These are phyloP conservation scores for Arothron firmamentum DNA, from an alignment of 2,113 vertebrate genomes.

Conservation along the genomic window DNA sequence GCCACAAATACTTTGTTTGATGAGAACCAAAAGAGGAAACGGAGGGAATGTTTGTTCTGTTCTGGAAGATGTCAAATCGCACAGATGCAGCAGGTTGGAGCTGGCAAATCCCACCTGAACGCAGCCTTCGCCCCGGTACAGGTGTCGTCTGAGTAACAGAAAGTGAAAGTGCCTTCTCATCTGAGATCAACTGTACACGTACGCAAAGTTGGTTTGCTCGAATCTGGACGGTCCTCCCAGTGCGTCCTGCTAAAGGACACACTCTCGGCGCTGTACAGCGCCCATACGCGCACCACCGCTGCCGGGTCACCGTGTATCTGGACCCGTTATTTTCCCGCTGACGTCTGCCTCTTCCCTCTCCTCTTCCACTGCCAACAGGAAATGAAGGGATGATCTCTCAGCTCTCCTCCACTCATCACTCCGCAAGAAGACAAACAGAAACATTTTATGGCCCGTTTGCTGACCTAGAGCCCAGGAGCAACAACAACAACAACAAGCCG, in stretches of 20 bases:
- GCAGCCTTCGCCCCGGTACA: conserved; percentile 38
- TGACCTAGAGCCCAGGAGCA: conserved; percentile 48
- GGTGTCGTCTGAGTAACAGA: conserved; percentile 14
- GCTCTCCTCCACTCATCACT: conserved; percentile 45
- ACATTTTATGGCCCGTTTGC: conserved; percentile 53
- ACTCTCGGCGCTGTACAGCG: too few species aligned
- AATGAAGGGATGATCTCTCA: conserved; percentile 66
- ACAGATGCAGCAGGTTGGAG: conserved; percentile 7
- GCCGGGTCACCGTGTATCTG: neutral
- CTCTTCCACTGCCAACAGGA: conserved; percentile 53
- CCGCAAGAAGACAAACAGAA: conserved; percentile 57
- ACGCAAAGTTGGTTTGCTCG: too few species aligned
- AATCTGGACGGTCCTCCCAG: conserved; percentile 20
- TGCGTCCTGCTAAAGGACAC: conserved; percentile 9
- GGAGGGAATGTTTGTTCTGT: too few species aligned
- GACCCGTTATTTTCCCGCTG: conserved; percentile 42
- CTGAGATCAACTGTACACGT: conserved; percentile 28
- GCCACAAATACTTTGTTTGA: too few species aligned
- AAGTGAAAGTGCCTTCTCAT: conserved; percentile 44
- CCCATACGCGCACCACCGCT: neutral
- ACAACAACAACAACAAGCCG: conserved; percentile 43
- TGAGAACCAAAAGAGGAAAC: neutral
- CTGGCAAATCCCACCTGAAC: conserved; percentile 44
- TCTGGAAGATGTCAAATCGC: too few species aligned
- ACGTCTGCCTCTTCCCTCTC: conserved; percentile 41